Percentiles rank a stretch among this genome's conserved stretches.
These are phyloP conservation scores for Chelon auratus DNA, from an alignment of 2,797 vertebrate genomes.

Conservation along the genomic window DNA sequence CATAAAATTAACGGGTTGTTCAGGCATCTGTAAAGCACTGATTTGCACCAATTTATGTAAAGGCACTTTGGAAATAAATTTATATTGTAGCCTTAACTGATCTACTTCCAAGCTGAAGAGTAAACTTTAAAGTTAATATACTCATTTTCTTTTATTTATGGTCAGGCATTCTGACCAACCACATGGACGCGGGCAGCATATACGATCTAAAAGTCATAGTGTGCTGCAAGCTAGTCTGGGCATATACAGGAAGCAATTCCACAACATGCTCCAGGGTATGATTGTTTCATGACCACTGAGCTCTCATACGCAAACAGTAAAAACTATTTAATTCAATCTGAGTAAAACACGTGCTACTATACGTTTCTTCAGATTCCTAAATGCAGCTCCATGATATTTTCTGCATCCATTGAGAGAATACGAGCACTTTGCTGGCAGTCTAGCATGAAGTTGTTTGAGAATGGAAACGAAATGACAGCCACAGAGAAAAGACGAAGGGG, in stretches of 20 bases:
- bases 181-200: neutral
- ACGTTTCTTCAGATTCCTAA: constrained; percentile 21
- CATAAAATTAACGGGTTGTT: neutral
- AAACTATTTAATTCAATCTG: constrained; percentile 13
- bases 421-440: constrained; percentile 37
- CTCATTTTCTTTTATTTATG: constrained; percentile 11
- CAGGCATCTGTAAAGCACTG: neutral
- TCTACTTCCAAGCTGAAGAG: neutral
- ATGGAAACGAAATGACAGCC: constrained; percentile 74
- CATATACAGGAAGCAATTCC: constrained; percentile 25
- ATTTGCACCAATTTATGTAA: neutral
- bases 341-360: constrained; percentile 11
- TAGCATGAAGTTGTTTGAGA: constrained; percentile 61
- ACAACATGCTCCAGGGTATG: constrained; percentile 36
- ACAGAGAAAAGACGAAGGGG: constrained; percentile 42
- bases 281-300: constrained; percentile 44
- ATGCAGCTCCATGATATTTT: constrained; percentile 26
- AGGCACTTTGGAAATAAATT: neutral
- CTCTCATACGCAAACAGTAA: constrained; percentile 21
- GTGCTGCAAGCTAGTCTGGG: constrained; percentile 35
- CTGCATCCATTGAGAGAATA: constrained; percentile 40
- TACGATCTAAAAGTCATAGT: constrained; percentile 45
- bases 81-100: neutral
- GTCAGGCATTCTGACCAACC: constrained; percentile 21
- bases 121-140: neutral